Conservation (phyloP, 1,140 invertebrate genomes). For the Brachionus plicatilis region DNA sequence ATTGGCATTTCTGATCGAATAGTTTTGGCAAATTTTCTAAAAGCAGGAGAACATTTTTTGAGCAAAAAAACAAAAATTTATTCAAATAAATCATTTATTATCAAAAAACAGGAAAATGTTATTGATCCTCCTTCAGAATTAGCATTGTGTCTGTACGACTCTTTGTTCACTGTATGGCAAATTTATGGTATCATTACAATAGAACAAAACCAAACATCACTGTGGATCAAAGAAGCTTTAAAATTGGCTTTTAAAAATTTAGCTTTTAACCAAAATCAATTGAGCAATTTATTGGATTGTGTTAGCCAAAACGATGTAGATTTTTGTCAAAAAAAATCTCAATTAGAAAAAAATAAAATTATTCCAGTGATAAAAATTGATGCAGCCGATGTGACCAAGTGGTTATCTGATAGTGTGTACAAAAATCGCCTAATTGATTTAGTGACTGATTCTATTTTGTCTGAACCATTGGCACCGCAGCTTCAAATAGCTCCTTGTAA, state of each 20-base stretch:
- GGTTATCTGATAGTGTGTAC: neutral
- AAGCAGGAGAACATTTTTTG: neutral
- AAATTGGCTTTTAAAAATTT: neutral
- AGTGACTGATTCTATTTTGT: neutral
- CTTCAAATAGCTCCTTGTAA: neutral
- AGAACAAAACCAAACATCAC: neutral
- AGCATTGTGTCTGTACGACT: neutral
- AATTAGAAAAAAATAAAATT: neutral
- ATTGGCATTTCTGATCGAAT: slow-evolving; percentile 7
- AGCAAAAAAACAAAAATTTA: neutral
- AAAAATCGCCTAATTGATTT: neutral
- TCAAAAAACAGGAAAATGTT: neutral
- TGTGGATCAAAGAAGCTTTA: neutral
- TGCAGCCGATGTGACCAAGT: neutral
- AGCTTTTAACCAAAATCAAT: neutral
- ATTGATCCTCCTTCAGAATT: neutral
- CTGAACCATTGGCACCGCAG: neutral
- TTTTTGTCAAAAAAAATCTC: neutral
- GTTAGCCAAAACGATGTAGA: neutral
- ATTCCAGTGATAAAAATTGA: neutral
- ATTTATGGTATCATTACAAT: neutral
- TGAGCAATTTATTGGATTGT: neutral
- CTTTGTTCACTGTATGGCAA: neutral
- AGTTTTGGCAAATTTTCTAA: neutral
- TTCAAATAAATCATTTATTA: neutral